Conservation (phyloP, 2,113 vertebrate species). For the Podocnemis expansa region DNA sequence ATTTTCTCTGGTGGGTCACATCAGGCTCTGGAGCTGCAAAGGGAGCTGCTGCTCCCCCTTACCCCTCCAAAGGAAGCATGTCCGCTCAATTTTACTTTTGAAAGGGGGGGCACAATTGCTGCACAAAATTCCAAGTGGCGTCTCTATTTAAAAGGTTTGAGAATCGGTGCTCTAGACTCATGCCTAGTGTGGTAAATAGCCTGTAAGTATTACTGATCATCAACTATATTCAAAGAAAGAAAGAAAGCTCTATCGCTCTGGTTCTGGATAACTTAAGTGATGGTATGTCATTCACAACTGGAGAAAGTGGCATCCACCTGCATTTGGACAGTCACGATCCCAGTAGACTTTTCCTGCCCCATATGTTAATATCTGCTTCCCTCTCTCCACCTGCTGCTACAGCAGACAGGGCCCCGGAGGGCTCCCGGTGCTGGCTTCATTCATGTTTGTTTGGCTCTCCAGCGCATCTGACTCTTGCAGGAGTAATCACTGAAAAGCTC, state of each 20-base stretch:
- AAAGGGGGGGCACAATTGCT: no score
- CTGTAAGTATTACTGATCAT: neutral
- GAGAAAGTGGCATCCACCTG: neutral
- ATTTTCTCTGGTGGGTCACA: no score
- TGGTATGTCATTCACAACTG: neutral
- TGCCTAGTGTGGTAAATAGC: neutral
- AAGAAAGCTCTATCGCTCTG: neutral
- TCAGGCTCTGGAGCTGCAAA: no score
- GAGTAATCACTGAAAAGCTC: neutral
- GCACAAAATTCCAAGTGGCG: no score
- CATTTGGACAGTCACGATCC: neutral
- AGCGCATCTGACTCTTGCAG: neutral
- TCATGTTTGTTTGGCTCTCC: neutral
- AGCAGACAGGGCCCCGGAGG: accelerated
- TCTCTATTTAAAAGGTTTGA: no score
- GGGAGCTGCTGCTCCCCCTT: no score
- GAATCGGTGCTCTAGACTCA: neutral
- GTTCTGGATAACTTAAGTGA: neutral
- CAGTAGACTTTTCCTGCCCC: neutral
- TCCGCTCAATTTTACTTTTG: no score
- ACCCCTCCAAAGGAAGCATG: no score
- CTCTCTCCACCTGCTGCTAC: neutral
- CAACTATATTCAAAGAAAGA: neutral
- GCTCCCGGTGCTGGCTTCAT: neutral
- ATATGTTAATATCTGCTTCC: neutral